A percentile compares a stretch with the other conserved stretches of the same genome.
Evolutionary conservation across 1,140 invertebrate genomes (phyloP).

Genomic region (Zaprionus kolodkinae): DNA sequence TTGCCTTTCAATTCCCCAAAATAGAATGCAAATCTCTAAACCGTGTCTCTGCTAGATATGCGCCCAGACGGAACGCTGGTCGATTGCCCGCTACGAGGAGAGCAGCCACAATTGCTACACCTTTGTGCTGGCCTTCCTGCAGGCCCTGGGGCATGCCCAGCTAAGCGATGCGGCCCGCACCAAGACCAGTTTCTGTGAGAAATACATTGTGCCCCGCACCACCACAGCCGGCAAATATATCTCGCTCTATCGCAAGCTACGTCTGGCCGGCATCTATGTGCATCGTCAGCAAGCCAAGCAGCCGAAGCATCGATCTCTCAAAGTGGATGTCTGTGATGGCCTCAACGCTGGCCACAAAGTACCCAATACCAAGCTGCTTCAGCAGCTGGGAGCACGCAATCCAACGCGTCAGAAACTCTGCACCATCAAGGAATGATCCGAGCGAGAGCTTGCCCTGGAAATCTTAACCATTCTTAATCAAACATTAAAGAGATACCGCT

Average conservation of each 20-base stretch:
- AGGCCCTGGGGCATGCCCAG: constrained; percentile 87
- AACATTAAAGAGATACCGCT: neutral
- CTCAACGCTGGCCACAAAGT: neutral
- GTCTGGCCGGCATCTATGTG: constrained; percentile 85
- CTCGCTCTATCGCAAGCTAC: constrained; percentile 89
- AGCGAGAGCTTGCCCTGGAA: neutral
- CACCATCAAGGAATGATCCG: constrained; percentile 73
- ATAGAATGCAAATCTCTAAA: constrained; percentile 43
- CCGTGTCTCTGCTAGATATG: constrained; percentile 84
- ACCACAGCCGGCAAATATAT: constrained; percentile 92
- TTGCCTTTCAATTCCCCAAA: constrained; percentile 8
- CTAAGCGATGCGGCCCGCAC: constrained; percentile 87
- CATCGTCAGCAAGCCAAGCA: constrained; percentile 79
- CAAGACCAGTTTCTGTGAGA: constrained; percentile 88
- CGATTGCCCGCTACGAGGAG: constrained; percentile 88
- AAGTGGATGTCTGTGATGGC: constrained; percentile 28
- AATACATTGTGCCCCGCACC: constrained; percentile 90
- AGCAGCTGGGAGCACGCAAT: constrained; percentile 47
- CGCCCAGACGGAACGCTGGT: constrained; percentile 87
- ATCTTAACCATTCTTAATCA: constrained; percentile 6
- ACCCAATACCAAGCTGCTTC: constrained; percentile 35
- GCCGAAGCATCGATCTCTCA: constrained; percentile 22
- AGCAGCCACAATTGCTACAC: constrained; percentile 91
- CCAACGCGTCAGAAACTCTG: constrained; percentile 66
- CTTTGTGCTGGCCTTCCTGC: constrained; percentile 90